Evolutionary conservation across 2,888 invertebrate species (phyloP).

Genomic region (Strigamia transsilvanica): DNA sequence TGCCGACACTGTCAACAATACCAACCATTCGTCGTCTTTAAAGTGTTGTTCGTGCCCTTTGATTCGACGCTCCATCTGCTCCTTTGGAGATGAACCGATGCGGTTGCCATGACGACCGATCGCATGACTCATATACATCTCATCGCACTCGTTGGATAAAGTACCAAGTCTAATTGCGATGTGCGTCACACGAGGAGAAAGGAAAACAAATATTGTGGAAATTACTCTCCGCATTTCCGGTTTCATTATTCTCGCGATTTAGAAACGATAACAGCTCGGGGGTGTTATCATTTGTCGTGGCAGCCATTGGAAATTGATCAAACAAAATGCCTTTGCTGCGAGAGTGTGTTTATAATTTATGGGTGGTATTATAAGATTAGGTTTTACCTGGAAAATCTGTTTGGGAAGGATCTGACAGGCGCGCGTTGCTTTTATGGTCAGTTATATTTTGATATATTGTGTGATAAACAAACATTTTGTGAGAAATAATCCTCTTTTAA

Average conservation of each 20-base stretch:
- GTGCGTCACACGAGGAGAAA: background rate
- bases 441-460: constrained; percentile 2
- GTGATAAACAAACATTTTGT: constrained; percentile 8
- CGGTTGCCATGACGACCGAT: background rate
- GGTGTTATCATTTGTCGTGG: background rate
- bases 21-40: too few species aligned
- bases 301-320: background rate
- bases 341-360: background rate
- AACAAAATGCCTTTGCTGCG: background rate
- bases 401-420: background rate
- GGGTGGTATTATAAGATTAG: background rate
- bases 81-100: background rate
- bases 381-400: background rate
- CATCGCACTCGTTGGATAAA: background rate
- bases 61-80: too few species aligned
- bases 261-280: too few species aligned
- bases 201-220: background rate
- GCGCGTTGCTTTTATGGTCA: background rate
- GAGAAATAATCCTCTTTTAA: background rate
- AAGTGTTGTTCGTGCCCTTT: too few species aligned
- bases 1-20: too few species aligned
- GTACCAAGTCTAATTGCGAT: background rate
- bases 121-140: background rate
- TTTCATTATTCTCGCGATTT: background rate
- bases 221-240: background rate